Conservation (phyloP, 2,113 vertebrate genomes). For the Stegastes partitus region DNA sequence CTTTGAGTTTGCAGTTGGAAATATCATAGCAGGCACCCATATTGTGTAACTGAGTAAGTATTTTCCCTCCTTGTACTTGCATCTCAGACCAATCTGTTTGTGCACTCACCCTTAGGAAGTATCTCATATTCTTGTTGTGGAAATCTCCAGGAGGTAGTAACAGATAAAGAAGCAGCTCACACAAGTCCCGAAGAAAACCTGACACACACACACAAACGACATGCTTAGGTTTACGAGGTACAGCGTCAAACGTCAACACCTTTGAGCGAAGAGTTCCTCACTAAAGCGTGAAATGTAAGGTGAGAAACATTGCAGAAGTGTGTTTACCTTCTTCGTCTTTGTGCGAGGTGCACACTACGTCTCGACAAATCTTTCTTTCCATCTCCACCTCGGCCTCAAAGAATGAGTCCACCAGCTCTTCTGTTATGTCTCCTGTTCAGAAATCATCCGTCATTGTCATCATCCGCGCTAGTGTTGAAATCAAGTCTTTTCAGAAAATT, state of each 20-base stretch:
- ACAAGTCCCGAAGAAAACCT: constrained; percentile 98
- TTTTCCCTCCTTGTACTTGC: not conserved
- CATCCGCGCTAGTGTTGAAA: not conserved
- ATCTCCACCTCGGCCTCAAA: constrained; percentile 99
- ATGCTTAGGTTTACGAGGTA: not conserved
- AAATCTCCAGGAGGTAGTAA: constrained; percentile 99
- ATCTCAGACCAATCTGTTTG: not conserved
- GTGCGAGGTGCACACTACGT: constrained; percentile 94
- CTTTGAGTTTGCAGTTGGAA: no score
- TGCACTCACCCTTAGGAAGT: constrained; percentile 94
- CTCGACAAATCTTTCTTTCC: constrained; percentile 97
- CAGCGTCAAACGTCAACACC: not conserved
- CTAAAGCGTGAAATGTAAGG: not conserved
- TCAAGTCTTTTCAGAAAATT: not conserved
- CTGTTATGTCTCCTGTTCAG: constrained; percentile 88
- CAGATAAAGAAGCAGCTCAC: constrained; percentile 98
- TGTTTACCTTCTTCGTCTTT: constrained; percentile 97
- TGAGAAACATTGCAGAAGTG: not conserved
- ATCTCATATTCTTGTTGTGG: constrained; percentile 99
- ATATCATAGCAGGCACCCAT: not conserved
- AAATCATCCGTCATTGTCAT: constrained; percentile 13
- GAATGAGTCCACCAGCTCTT: constrained; percentile 96
- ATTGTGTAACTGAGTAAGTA: not conserved
- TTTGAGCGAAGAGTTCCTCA: not conserved
- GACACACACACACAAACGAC: constrained; percentile 35